Base-by-base conservation (phyloP, 1,140 invertebrate genomes). In the Drosophila rhopaloa region DNA sequence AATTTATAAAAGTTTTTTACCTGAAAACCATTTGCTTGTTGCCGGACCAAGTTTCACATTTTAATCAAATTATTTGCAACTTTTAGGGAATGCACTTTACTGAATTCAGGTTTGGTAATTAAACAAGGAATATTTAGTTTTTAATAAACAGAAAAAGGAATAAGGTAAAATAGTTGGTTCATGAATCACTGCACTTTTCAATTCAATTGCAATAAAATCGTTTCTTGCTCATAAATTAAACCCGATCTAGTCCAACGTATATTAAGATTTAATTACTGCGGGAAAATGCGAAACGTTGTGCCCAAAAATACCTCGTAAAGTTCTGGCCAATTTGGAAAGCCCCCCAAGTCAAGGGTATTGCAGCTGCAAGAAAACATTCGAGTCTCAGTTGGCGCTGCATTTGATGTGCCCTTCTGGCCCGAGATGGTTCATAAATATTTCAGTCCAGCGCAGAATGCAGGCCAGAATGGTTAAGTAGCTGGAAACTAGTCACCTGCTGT, bases 391-490 rank as follows among this genome's bases (percentile, higher is more conserved):
- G 19, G 50, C 29, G 51, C 48, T 62, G 65, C 47, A 19, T 47
- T 46, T 46, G 48, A 43, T 40, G 62, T 53, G 50, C 50, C 54
- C 14, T 11, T 32, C 37, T 44, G 11, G 11, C 29, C 40, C 13
- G 2, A 50, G 51, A 57, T 57, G 16, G 37, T 65, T 68, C 37
- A 66, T 68, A 66, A 68, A 68, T 68, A 66, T 66, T 68, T 63
- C 38, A 65, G 19, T 41, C 14, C 59, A 68, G 47, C 35, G 38
- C 60, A 43, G 47, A 65, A 68, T 68, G 65, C 65, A 53, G 60
- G 59, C 60, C 65, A 65, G 65, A 68, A 68, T 68, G 60, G 61
- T 32, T 68, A 68, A 68, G 65, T 54, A 53, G 63, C 56, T 47
- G 43, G n/a, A 24, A 47, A 48, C 44, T 48, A 67, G 47, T 66